phyloP scores from a whole-genome alignment of 2,113 vertebrate genomes.

The Nerophis lumbriciformis region DNA sequence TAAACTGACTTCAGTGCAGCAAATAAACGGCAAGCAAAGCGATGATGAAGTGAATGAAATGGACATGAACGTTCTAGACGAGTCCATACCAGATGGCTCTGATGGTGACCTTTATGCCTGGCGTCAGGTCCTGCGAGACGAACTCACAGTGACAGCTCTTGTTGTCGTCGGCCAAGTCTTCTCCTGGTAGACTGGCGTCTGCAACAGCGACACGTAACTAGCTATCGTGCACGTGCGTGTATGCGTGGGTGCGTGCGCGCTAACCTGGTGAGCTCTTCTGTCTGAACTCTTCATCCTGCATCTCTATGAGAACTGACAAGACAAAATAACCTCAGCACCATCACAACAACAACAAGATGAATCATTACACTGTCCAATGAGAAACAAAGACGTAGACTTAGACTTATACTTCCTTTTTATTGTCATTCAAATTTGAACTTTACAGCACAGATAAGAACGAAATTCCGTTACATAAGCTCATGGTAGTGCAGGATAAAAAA shows the following conservation, averaged over 20 bases:
- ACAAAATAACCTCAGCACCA: slow-evolving; percentile 28
- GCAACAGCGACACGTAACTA: slow-evolving; percentile 24
- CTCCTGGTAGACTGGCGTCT: slow-evolving; percentile 92
- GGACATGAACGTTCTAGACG: background rate
- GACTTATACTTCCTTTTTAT: no score
- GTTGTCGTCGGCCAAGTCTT: slow-evolving; percentile 89
- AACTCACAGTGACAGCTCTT: slow-evolving; percentile 97
- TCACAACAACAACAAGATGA: background rate
- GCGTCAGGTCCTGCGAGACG: slow-evolving; percentile 89
- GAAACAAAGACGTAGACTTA: no score
- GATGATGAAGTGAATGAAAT: slow-evolving; percentile 21
- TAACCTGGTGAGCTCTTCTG: slow-evolving; percentile 77
- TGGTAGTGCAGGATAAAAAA: no score
- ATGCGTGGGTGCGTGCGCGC: slow-evolving; percentile 18
- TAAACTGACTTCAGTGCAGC: slow-evolving; percentile 40
- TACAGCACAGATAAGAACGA: no score
- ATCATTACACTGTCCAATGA: background rate
- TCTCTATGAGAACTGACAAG: slow-evolving; percentile 78
- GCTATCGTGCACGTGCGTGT: background rate
- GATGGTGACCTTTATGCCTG: slow-evolving; percentile 93
- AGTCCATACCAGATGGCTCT: slow-evolving; percentile 88
- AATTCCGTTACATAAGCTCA: no score
- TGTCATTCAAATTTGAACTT: no score
- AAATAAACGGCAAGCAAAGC: slow-evolving; percentile 45
- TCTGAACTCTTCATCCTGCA: slow-evolving; percentile 79